phyloP scores from a whole-genome alignment of 2,888 invertebrate species.

The Caenorhabditis japonica region DNA sequence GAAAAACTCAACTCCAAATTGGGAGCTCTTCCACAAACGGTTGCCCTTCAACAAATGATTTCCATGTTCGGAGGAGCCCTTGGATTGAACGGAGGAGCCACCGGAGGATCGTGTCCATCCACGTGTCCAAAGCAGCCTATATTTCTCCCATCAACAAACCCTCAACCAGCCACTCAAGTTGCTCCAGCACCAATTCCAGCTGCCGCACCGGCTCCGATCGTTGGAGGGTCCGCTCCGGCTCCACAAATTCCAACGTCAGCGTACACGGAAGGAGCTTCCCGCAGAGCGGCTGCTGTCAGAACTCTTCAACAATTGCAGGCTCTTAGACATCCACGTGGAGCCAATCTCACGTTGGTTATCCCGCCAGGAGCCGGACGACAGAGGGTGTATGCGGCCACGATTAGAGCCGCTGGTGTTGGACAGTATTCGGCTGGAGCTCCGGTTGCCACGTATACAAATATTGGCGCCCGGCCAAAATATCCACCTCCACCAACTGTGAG shows the following conservation, averaged over 20 bases:
- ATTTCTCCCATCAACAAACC: slow-evolving; percentile 34
- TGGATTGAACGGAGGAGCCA: slow-evolving; percentile 49
- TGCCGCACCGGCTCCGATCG: slow-evolving; percentile 17
- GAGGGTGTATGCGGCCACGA: slow-evolving; percentile 38
- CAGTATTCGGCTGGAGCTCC: slow-evolving; percentile 15
- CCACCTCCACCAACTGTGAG: slow-evolving; percentile 58
- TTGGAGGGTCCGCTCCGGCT: slow-evolving; percentile 49
- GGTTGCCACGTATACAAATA: slow-evolving; percentile 28
- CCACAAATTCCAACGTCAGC: slow-evolving; percentile 57
- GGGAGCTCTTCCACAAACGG: slow-evolving; percentile 65
- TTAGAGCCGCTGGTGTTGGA: slow-evolving; percentile 40
- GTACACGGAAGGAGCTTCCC: slow-evolving; percentile 38
- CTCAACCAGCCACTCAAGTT: slow-evolving; percentile 22
- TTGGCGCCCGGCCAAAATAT: slow-evolving; percentile 41
- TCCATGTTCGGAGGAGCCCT: slow-evolving; percentile 68
- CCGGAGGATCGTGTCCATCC: slow-evolving; percentile 45
- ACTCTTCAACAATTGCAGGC: slow-evolving; percentile 48
- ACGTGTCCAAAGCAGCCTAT: slow-evolving; percentile 39
- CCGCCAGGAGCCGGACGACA: slow-evolving; percentile 33
- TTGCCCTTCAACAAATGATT: slow-evolving; percentile 69
- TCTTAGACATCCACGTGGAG: slow-evolving; percentile 40
- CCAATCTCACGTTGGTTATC: slow-evolving; percentile 22
- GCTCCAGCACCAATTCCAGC: slow-evolving; percentile 25
- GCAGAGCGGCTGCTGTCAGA: slow-evolving; percentile 47
- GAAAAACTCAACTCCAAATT: slow-evolving; percentile 70